A percentile compares a stretch with the other conserved stretches of the same genome.
Conservation (phyloP, 2,113 vertebrate genomes). For the Kryptolebias marmoratus region DNA sequence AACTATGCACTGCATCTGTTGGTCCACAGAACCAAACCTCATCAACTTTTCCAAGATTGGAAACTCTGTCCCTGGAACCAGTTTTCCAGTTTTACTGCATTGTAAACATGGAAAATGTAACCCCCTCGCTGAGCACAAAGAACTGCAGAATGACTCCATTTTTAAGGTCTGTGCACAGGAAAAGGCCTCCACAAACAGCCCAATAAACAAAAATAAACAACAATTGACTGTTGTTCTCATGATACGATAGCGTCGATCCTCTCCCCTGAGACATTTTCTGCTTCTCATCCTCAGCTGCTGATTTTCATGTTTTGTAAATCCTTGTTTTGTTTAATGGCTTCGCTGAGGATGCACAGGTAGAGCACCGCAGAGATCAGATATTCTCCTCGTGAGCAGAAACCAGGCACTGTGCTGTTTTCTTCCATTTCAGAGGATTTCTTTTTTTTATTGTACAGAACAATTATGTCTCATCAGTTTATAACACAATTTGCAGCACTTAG, state of each 20-base stretch:
- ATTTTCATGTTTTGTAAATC: slow-evolving; percentile 51
- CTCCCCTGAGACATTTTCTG: background rate
- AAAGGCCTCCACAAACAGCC: background rate
- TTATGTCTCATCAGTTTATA: no score
- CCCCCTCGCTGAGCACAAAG: background rate
- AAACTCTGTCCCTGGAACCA: slow-evolving; percentile 29
- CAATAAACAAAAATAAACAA: no score
- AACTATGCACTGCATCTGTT: slow-evolving; percentile 33
- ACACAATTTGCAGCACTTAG: no score
- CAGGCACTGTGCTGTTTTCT: no score
- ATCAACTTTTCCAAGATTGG: slow-evolving; percentile 46
- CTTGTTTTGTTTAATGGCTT: slow-evolving; percentile 52
- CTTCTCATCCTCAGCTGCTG: slow-evolving; percentile 4
- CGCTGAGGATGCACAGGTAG: slow-evolving; percentile 26
- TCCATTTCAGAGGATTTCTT: no score
- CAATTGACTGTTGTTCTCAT: background rate
- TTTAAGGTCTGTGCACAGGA: background rate
- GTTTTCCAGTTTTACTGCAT: slow-evolving; percentile 29
- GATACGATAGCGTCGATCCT: background rate
- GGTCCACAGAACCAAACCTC: slow-evolving; percentile 15
- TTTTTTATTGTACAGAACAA: no score
- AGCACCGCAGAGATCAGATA: no score
- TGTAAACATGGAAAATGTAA: slow-evolving; percentile 56
- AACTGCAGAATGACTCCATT: slow-evolving; percentile 35
- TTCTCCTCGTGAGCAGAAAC: no score